A percentile compares a stretch with the other conserved stretches of the same genome.
Conservation (phyloP, 2,797 vertebrate species). For the Thamnophis elegans region DNA sequence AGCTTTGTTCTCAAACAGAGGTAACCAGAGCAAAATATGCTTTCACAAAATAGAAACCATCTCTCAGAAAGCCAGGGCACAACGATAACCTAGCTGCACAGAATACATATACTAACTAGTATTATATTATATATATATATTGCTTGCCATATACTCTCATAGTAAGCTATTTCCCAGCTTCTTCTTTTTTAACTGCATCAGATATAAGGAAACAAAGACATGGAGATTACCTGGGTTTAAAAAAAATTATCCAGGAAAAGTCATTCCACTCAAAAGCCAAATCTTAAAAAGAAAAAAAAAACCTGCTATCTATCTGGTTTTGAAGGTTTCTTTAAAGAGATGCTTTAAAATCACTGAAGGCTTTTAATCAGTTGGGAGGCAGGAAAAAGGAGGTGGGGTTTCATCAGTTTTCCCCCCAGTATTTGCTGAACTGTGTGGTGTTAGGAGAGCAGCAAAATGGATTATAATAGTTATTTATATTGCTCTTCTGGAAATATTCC, state of each 20-base stretch:
- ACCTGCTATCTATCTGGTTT: slow-evolving; percentile 27
- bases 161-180: slow-evolving; percentile 52
- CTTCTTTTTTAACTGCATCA: slow-evolving; percentile 29
- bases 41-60: slow-evolving; percentile 39
- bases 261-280: slow-evolving; percentile 43
- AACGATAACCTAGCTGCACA: slow-evolving; percentile 28
- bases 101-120: neutral
- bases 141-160: slow-evolving; percentile 5
- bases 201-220: slow-evolving; percentile 64
- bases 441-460: slow-evolving; percentile 44
- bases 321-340: slow-evolving; percentile 28
- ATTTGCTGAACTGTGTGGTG: slow-evolving; percentile 50
- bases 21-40: slow-evolving; percentile 40
- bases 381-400: slow-evolving; percentile 62
- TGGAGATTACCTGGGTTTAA: slow-evolving; percentile 66
- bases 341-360: slow-evolving; percentile 53
- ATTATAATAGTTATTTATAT: slow-evolving; percentile 37
- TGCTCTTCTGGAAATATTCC: neutral
- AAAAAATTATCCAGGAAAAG: slow-evolving; percentile 50
- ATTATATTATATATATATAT: slow-evolving; percentile 23
- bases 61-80: slow-evolving; percentile 43
- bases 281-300: neutral
- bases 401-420: slow-evolving; percentile 65
- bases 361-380: slow-evolving; percentile 59
- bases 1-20: slow-evolving; percentile 73